Conservation (phyloP, 2,113 vertebrate genomes). For the Forbesichthys agassizii region DNA sequence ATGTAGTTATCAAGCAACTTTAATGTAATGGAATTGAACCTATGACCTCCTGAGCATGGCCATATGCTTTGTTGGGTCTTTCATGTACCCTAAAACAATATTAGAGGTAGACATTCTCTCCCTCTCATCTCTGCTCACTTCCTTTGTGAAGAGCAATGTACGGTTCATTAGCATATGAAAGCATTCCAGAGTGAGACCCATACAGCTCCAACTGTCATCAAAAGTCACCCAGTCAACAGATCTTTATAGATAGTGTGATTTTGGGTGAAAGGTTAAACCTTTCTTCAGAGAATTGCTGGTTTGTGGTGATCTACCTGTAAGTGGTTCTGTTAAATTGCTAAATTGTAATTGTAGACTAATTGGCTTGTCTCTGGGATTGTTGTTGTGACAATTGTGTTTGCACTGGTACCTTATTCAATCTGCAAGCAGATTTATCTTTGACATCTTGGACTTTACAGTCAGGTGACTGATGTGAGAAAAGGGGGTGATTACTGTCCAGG, state of each 20-base stretch:
- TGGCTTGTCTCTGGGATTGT: conserved; percentile 1
- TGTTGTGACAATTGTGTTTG: neutral
- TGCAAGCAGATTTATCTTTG: too few relatives aligned
- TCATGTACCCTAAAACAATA: too few relatives aligned
- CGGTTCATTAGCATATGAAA: conserved; percentile 72
- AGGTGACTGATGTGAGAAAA: too few relatives aligned
- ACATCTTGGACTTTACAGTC: too few relatives aligned
- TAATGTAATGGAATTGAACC: too few relatives aligned
- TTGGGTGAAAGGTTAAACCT: neutral
- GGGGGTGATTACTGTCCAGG: too few relatives aligned
- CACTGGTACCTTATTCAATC: too few relatives aligned
- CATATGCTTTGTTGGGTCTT: conserved; percentile 61
- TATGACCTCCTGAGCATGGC: conserved; percentile 54
- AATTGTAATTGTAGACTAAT: too few relatives aligned
- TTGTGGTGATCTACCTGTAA: too few relatives aligned
- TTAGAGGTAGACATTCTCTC: neutral
- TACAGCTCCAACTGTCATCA: conserved; percentile 57
- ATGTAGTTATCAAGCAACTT: too few relatives aligned
- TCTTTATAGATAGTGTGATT: neutral
- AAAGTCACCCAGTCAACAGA: conserved; percentile 30
- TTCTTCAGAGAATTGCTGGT: too few relatives aligned
- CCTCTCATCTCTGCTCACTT: neutral
- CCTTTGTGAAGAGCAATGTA: conserved; percentile 56
- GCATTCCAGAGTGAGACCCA: conserved; percentile 36
- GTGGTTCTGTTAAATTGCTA: too few relatives aligned